A percentile compares a stretch with the other conserved stretches of the same genome.
phyloP scores from a whole-genome alignment of 2,888 invertebrate species.

The Leptothorax acervorum region DNA sequence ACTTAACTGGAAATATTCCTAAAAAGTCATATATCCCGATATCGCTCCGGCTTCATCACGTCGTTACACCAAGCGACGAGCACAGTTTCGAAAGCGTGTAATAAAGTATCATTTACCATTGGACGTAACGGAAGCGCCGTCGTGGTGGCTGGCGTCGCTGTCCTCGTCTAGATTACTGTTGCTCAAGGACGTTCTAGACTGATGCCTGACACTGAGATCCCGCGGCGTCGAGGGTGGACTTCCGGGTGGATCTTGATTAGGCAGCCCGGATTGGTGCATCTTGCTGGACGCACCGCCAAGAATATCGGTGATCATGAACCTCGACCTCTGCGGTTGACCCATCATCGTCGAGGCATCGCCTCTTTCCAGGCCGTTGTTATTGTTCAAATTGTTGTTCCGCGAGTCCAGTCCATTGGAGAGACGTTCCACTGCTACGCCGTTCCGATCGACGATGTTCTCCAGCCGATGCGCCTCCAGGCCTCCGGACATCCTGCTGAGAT shows the following conservation, averaged over 20 bases:
- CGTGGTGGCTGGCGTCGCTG: slow-evolving; percentile 86
- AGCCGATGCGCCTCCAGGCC: slow-evolving; percentile 80
- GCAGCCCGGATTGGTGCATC: slow-evolving; percentile 76
- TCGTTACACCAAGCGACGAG: slow-evolving; percentile 3
- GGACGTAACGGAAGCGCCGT: slow-evolving; percentile 87
- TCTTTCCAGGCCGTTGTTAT: slow-evolving; percentile 68
- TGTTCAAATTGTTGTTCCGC: slow-evolving; percentile 67
- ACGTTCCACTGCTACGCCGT: slow-evolving; percentile 75
- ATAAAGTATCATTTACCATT: slow-evolving; percentile 85
- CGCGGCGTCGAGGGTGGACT: slow-evolving; percentile 87
- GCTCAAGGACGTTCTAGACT: slow-evolving; percentile 86
- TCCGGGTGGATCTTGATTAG: slow-evolving; percentile 81
- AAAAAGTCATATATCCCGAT: background rate
- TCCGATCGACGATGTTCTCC: slow-evolving; percentile 77
- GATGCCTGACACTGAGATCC: slow-evolving; percentile 88
- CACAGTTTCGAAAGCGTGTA: slow-evolving; percentile 29
- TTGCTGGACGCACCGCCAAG: slow-evolving; percentile 87
- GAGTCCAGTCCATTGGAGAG: slow-evolving; percentile 79
- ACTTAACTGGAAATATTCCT: background rate
- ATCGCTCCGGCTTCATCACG: background rate
- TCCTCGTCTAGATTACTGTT: slow-evolving; percentile 88
- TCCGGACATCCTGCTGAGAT: slow-evolving; percentile 81
- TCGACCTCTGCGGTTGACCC: slow-evolving; percentile 89
- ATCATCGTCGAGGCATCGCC: slow-evolving; percentile 78
- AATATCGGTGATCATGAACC: slow-evolving; percentile 97